Percentiles rank a stretch among this genome's conserved stretches.
phyloP scores from a whole-genome alignment of 1,140 invertebrate species.

The Mercenaria mercenaria region DNA sequence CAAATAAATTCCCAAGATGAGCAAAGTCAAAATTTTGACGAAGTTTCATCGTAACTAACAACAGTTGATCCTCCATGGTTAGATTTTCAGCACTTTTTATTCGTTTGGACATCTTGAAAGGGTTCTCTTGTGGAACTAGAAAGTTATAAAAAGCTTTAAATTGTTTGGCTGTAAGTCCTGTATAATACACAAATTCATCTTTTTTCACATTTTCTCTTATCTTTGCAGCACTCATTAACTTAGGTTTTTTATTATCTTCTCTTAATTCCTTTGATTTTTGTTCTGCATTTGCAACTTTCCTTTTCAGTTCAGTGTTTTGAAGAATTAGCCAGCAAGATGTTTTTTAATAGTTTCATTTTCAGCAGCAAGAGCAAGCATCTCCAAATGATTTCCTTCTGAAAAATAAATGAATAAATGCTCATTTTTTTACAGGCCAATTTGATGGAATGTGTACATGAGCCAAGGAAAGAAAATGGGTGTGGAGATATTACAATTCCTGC shows the following conservation, averaged over 20 bases:
- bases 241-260: background rate
- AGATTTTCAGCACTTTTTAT: background rate
- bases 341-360: background rate
- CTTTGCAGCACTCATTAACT: background rate
- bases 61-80: conserved; percentile 21
- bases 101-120: background rate
- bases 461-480: background rate
- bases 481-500: background rate
- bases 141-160: background rate
- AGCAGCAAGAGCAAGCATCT: background rate
- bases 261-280: background rate
- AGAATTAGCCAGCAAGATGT: background rate
- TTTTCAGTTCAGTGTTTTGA: background rate
- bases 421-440: background rate
- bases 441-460: background rate
- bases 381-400: background rate
- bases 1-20: conserved; percentile 20
- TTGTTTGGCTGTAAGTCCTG: background rate
- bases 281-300: background rate
- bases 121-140: background rate
- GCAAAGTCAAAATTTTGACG: conserved; percentile 22
- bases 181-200: conserved; percentile 27
- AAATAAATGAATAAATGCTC: background rate
- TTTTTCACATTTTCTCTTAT: background rate
- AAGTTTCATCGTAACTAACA: conserved; percentile 3